Base-by-base conservation (phyloP, 2,888 invertebrate genomes). In the Amphimallon solstitiale region DNA sequence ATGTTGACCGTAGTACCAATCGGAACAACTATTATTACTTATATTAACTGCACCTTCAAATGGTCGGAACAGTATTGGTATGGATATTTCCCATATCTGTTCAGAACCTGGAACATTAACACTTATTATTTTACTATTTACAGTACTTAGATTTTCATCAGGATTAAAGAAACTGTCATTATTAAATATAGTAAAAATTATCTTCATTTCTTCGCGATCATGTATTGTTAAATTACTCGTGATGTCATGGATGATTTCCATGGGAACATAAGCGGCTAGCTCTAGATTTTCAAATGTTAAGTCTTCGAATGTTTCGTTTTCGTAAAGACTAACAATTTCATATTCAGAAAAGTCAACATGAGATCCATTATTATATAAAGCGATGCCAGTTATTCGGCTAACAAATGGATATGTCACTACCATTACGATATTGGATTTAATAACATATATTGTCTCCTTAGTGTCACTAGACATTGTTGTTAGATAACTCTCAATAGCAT, bases 401-500 rank as follows among this genome's bases (percentile, higher is more conserved):
- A 34, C 2, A n/a, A 60, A 60, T 2, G 60, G 48, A 9, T 29
- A 34, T 1, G 40, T 60, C 2, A 60, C 46, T 10, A 38, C 35
- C 2, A 40, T 48, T 14, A 60, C 7, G n/a, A n/a, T n/a, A n/a
- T n/a, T n/a, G n/a, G n/a, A n/a, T n/a, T n/a, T n/a, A n/a, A n/a
- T n/a, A n/a, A n/a, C n/a, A n/a, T n/a, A n/a, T n/a, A n/a, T n/a
- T n/a, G n/a, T n/a, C n/a, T n/a, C n/a, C n/a, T n/a, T 9, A 60
- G 10, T 48, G 19, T 62, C 54, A 15, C 49, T 23, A 4, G 65
- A 43, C 14, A 56, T 49, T 23, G 48, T 48, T 9, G 17, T 7
- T 10, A 63, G 34, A 21, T 63, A 66, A 29, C n/a, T 56, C 35
- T 66, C 56, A n/a, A 56, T 46, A 0, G 66, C 52, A 21, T 62